Evolutionary conservation across 2,797 vertebrate species (phyloP).

Genomic region (Sebastes ruberrimus): DNA sequence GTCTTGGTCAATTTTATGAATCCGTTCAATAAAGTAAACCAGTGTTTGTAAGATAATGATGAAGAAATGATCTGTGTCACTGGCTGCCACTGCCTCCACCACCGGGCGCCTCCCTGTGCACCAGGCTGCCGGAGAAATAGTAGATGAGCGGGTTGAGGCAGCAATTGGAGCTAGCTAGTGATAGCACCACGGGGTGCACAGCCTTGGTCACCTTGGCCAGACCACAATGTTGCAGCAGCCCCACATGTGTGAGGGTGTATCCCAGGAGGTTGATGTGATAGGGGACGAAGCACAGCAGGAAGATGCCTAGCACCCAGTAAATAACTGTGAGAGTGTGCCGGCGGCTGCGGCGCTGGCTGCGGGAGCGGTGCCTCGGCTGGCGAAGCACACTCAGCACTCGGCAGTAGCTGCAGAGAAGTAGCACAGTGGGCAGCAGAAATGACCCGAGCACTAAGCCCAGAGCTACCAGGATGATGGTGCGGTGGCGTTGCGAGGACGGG

Average conservation of each 20-base stretch:
- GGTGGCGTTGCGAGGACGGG: slow-evolving; percentile 63
- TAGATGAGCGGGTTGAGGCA: slow-evolving; percentile 83
- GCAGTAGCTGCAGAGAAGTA: slow-evolving; percentile 81
- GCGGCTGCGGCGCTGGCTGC: slow-evolving; percentile 26
- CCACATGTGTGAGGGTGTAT: slow-evolving; percentile 78
- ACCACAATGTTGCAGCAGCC: slow-evolving; percentile 69
- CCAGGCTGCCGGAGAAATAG: slow-evolving; percentile 76
- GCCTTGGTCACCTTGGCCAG: slow-evolving; percentile 65
- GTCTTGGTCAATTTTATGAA: neutral
- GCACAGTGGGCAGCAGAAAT: slow-evolving; percentile 72
- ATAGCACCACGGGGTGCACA: slow-evolving; percentile 75
- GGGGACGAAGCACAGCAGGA: slow-evolving; percentile 79
- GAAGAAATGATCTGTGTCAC: slow-evolving; percentile 9
- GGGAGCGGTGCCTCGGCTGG: slow-evolving; percentile 43
- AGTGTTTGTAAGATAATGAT: neutral
- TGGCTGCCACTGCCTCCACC: slow-evolving; percentile 51
- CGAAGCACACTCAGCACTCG: slow-evolving; percentile 70
- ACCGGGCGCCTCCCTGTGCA: slow-evolving; percentile 40
- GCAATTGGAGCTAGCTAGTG: slow-evolving; percentile 78
- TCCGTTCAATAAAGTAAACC: neutral
- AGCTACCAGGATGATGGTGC: slow-evolving; percentile 66
- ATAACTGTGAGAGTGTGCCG: slow-evolving; percentile 74
- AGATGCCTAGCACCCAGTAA: slow-evolving; percentile 79
- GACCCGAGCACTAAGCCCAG: slow-evolving; percentile 69
- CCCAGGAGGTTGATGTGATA: slow-evolving; percentile 82